Percentiles rank a stretch among this genome's conserved stretches.
Conservation (phyloP, 2,113 vertebrate species). For the Trematocara variabile region DNA sequence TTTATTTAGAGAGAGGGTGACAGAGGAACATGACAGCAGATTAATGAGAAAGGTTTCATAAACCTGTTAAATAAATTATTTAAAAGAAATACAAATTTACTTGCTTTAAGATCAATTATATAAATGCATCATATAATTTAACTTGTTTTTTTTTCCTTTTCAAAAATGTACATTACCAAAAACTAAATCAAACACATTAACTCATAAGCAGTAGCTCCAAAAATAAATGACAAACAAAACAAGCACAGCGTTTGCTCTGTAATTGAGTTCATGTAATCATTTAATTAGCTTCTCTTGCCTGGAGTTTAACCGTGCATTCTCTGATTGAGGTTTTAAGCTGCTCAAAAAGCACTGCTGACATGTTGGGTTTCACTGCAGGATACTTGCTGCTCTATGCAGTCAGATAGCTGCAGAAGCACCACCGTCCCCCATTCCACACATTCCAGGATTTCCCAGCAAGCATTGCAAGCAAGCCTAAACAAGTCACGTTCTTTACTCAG, state of each 20-base stretch:
- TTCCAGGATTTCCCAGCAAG: conserved; percentile 77
- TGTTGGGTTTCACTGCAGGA: conserved; percentile 60
- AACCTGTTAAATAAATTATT: background rate
- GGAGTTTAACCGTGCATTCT: background rate
- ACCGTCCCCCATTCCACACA: conserved; percentile 75
- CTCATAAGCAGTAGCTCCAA: background rate
- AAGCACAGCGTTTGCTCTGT: background rate
- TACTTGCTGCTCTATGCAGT: conserved; percentile 55
- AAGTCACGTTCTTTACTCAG: conserved; percentile 72
- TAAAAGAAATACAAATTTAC: background rate
- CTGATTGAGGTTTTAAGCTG: conserved; percentile 22
- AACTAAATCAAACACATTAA: background rate
- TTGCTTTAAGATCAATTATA: background rate
- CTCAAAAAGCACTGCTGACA: conserved; percentile 41
- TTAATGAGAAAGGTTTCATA: background rate
- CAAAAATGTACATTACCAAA: background rate
- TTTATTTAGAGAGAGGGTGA: conserved; percentile 22
- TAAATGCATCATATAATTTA: background rate
- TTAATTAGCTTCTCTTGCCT: conserved; percentile 19
- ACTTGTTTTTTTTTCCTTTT: background rate
- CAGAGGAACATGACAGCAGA: background rate
- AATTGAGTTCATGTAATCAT: background rate
- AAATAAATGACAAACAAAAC: background rate
- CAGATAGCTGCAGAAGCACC: conserved; percentile 72
- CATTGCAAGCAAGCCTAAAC: conserved; percentile 76